Conservation (phyloP, 2,113 vertebrate species). For the Cephalopterus ornatus region DNA sequence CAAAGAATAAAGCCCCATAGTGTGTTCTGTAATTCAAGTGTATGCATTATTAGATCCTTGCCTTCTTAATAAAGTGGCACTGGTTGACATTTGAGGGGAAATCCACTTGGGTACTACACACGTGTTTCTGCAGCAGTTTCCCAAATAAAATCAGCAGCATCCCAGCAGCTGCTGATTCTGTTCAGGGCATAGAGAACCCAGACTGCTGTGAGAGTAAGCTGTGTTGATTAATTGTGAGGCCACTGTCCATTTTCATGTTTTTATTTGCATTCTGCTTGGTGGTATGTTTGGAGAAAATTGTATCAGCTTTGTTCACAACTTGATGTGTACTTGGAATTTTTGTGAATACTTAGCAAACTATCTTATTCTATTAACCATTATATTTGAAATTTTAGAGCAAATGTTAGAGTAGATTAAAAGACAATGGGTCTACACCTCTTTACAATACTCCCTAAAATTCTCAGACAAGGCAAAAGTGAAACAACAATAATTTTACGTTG, state of each 20-base stretch:
- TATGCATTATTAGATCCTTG: not conserved
- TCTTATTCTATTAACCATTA: not conserved
- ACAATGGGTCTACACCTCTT: rapidly evolving
- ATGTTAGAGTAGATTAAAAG: not conserved
- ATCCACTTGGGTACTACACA: not conserved
- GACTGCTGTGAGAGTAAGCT: not conserved
- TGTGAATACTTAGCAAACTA: not conserved
- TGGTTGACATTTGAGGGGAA: not conserved
- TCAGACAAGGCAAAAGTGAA: not conserved
- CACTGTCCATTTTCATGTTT: not conserved
- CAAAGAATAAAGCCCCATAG: rapidly evolving
- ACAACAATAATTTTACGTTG: not conserved
- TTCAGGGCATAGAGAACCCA: not conserved
- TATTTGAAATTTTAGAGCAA: not conserved
- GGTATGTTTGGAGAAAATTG: not conserved
- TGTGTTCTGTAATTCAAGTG: not conserved
- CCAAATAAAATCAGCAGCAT: not conserved
- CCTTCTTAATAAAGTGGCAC: not conserved
- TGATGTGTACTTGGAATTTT: not conserved
- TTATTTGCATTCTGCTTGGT: not conserved
- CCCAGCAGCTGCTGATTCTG: not conserved
- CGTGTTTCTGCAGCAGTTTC: not conserved
- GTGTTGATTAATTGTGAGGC: not conserved
- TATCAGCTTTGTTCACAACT: not conserved
- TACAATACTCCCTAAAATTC: not conserved